A percentile compares a stretch with the other conserved stretches of the same genome.
Conservation (phyloP, 2,888 invertebrate genomes). For the Gnatocerus cornutus region DNA sequence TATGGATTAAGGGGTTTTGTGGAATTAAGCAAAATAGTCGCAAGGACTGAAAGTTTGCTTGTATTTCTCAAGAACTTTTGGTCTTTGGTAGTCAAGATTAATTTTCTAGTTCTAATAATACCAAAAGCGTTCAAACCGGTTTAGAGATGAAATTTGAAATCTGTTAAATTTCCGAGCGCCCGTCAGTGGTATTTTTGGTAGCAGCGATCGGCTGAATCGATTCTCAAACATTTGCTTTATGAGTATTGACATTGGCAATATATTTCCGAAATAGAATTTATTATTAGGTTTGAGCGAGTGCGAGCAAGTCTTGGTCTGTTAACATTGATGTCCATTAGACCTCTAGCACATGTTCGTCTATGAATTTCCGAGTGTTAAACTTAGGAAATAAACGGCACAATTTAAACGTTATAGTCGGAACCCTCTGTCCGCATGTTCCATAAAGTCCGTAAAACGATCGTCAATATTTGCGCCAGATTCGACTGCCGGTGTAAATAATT, state of each 20-base stretch:
- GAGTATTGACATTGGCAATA: conserved; percentile 17
- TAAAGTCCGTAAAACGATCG: conserved; percentile 34
- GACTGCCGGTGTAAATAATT: conserved; percentile 49
- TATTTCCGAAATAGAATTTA: conserved; percentile 16
- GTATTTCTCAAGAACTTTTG: too few species aligned
- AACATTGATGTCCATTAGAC: too few species aligned
- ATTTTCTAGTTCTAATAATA: too few species aligned
- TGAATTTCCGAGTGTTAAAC: conserved; percentile 26
- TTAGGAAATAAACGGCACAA: conserved; percentile 25
- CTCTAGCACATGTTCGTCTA: conserved; percentile 3
- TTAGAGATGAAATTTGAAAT: too few species aligned
- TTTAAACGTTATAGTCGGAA: conserved; percentile 14
- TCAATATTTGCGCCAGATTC: conserved; percentile 48
- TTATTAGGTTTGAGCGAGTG: conserved; percentile 14
- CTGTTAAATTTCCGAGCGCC: too few species aligned
- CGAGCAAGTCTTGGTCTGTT: too few species aligned
- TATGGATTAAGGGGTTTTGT: neutral
- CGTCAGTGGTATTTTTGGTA: conserved; percentile 12
- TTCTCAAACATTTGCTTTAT: conserved; percentile 33
- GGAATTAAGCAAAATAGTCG: neutral
- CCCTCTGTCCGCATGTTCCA: conserved; percentile 25
- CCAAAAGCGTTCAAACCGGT: too few species aligned
- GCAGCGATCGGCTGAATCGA: conserved; percentile 20
- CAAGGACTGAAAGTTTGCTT: too few species aligned
- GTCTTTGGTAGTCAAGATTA: too few species aligned